Evolutionary conservation across 2,797 vertebrate genomes (phyloP).

Genomic region (Anguilla marmorata): DNA sequence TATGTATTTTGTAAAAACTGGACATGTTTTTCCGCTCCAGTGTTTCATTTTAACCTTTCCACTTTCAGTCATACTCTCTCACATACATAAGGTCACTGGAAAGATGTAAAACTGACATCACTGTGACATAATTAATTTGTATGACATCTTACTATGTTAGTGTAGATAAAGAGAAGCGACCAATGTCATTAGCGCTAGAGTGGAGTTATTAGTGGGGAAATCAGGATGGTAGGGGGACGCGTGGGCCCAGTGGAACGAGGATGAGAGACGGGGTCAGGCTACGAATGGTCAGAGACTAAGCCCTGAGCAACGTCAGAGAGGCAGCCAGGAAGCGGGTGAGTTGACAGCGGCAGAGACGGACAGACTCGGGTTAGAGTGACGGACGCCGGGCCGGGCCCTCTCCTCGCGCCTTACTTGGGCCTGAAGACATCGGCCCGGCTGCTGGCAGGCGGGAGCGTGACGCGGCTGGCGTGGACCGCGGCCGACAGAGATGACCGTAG

Average conservation of each 20-base stretch:
- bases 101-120: not conserved
- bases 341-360: slow-evolving; percentile 34
- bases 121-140: not conserved
- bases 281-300: slow-evolving; percentile 40
- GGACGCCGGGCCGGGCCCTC: slow-evolving; percentile 37
- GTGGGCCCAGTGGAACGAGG: slow-evolving; percentile 46
- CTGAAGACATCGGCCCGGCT: slow-evolving; percentile 84
- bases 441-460: slow-evolving; percentile 82
- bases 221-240: slow-evolving; percentile 35
- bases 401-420: slow-evolving; percentile 80
- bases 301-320: slow-evolving; percentile 40
- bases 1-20: too few relatives aligned
- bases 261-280: not conserved
- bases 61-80: too few relatives aligned
- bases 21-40: too few relatives aligned
- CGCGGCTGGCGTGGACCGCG: slow-evolving; percentile 79
- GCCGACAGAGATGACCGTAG: slow-evolving; percentile 79
- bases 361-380: slow-evolving; percentile 56
- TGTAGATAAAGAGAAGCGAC: not conserved
- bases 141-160: not conserved
- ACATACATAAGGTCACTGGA: too few relatives aligned
- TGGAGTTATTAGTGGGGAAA: slow-evolving; percentile 23
- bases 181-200: not conserved
- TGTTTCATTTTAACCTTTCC: too few relatives aligned
- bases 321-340: slow-evolving; percentile 56